Base-by-base conservation (phyloP, 2,797 vertebrate genomes). In the Cichlasoma orientale region DNA sequence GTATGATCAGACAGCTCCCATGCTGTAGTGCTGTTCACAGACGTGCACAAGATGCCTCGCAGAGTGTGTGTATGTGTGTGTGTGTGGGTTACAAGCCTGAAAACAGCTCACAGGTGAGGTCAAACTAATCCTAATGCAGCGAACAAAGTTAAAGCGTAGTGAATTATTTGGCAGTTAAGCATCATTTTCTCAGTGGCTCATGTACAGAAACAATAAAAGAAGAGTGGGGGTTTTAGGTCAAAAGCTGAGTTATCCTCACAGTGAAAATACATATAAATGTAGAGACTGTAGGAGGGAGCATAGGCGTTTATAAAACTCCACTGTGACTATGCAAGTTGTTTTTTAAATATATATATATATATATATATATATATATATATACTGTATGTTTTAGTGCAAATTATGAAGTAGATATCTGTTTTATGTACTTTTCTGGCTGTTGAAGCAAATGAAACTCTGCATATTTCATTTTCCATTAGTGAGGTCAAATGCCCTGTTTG, bases 1-100 rank as follows among this genome's bases (percentile, higher is more conserved):
- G 86, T 80, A 57, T 55, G 68, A 88, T 90, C 75, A 83, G 68
- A 89, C 70, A 82, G 23, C 33, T 44, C 38, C 54, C 9, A 18
- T 72, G 12, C 25, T 70, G 59, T 23, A 25, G 31, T 69, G n/a
- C 27, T 68, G 31, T 38, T 84, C 74, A 71, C 31, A 76, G 38
- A 29, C 41, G 50, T 68, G 63, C 63, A 47, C 0, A 68, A 50
- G 41, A 68, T 68, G 41, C 47, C 41, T 68, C 29, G 16, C 61
- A 50, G 25, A 29, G 25, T 18, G 27, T 50, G 0, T 1, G 36
- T 41, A 25, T 58, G 19, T 27, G 4, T 59, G 41, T 3, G 3
- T 41, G 52, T 61, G 18, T 36, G 4, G 47, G 54, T 66, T 79
- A 72, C 47, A 78, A 77, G 76, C 69, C 38, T 80, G 52, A 74